Evolutionary conservation across 2,888 invertebrate species (phyloP).

Genomic region (Prenolepis imparis): DNA sequence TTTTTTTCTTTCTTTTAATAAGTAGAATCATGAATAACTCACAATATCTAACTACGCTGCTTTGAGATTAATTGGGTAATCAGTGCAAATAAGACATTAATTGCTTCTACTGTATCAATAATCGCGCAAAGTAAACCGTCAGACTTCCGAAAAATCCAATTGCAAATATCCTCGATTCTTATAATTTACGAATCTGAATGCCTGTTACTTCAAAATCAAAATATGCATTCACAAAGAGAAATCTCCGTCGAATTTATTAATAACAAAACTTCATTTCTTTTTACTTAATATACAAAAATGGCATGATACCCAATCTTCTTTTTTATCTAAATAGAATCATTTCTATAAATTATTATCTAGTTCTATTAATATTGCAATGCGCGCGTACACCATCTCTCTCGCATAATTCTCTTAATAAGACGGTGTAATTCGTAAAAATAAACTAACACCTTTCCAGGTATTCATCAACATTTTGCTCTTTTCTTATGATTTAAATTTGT

Average conservation of each 20-base stretch:
- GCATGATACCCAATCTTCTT: constrained; percentile 64
- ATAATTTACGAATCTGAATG: constrained; percentile 32
- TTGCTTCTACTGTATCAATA: constrained; percentile 70
- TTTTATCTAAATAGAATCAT: constrained; percentile 74
- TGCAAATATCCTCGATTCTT: constrained; percentile 39
- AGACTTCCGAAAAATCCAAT: constrained; percentile 55
- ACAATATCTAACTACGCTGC: constrained; percentile 78
- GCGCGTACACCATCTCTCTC: constrained; percentile 66
- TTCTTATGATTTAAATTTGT: constrained; percentile 43
- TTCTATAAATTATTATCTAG: constrained; percentile 76
- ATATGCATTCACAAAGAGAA: constrained; percentile 43
- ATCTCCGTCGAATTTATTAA: constrained; percentile 50
- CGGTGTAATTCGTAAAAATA: constrained; percentile 66
- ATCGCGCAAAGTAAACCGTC: constrained; percentile 66
- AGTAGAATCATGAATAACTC: constrained; percentile 80
- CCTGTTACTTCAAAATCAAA: constrained; percentile 7
- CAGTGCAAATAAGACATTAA: constrained; percentile 77
- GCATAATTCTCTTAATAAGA: constrained; percentile 53
- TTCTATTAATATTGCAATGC: constrained; percentile 78
- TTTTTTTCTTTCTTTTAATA: constrained; percentile 69
- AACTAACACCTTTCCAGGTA: constrained; percentile 67
- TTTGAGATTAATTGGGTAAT: constrained; percentile 76
- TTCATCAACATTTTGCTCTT: constrained; percentile 63
- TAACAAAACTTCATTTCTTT: constrained; percentile 43
- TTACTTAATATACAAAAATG: constrained; percentile 58